Percentiles rank a stretch among this genome's conserved stretches.
phyloP scores from a whole-genome alignment of 2,888 invertebrate species.

The Diaperis boleti region DNA sequence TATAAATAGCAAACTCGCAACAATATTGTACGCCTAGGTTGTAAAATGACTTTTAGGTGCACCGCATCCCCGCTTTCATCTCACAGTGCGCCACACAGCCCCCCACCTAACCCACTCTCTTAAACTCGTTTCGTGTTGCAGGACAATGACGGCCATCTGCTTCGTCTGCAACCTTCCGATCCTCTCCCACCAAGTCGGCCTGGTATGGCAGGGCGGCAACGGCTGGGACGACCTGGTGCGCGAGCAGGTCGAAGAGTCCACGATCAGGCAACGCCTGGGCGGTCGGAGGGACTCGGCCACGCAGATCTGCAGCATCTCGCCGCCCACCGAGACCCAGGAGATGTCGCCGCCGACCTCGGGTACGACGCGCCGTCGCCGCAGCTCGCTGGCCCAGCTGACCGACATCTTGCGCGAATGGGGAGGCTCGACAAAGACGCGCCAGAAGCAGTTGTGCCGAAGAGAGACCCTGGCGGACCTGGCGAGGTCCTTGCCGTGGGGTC shows the following conservation, averaged over 20 bases:
- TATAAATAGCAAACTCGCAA: no score
- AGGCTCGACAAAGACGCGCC: slow-evolving; percentile 71
- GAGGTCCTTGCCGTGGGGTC: slow-evolving; percentile 83
- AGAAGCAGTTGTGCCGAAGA: slow-evolving; percentile 82
- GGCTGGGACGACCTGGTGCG: slow-evolving; percentile 94
- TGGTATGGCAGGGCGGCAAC: slow-evolving; percentile 94
- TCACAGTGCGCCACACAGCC: no score
- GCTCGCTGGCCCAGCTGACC: slow-evolving; percentile 88
- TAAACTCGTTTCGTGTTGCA: no score
- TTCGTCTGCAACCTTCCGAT: slow-evolving; percentile 97
- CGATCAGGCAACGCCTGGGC: slow-evolving; percentile 85
- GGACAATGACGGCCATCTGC: slow-evolving; percentile 95
- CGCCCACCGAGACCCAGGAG: slow-evolving; percentile 80
- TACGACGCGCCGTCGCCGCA: slow-evolving; percentile 79
- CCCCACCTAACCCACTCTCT: no score
- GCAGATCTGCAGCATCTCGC: slow-evolving; percentile 87
- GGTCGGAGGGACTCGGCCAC: slow-evolving; percentile 91
- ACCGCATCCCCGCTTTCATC: no score
- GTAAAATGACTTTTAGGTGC: no score
- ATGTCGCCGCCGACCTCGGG: slow-evolving; percentile 76
- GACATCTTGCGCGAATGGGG: slow-evolving; percentile 90
- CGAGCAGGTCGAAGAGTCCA: slow-evolving; percentile 88
- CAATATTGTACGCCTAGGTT: no score
- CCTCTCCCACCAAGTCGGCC: slow-evolving; percentile 92
- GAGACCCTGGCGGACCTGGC: slow-evolving; percentile 91